Percentiles rank a stretch among this genome's conserved stretches.
phyloP scores from a whole-genome alignment of 2,797 vertebrate species.

The Channallabes apus region DNA sequence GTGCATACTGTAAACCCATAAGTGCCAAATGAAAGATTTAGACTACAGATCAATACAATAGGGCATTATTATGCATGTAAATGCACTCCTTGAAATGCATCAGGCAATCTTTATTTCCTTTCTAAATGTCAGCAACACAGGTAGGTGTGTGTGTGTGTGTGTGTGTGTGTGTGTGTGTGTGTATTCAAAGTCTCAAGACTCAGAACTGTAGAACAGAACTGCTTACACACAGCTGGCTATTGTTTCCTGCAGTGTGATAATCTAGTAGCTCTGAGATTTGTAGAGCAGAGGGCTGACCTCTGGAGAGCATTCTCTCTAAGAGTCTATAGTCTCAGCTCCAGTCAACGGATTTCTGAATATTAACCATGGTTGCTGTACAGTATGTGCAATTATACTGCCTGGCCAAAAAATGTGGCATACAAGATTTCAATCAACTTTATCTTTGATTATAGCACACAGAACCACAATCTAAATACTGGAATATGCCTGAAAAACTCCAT shows the following conservation, averaged over 20 bases:
- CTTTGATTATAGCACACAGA: no score
- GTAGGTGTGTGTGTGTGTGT: not conserved
- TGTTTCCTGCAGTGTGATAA: conserved; percentile 3
- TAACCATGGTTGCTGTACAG: not conserved
- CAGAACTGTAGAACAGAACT: not conserved
- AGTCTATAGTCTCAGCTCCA: not conserved
- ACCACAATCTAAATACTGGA: no score
- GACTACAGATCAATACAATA: not conserved
- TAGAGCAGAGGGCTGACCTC: not conserved
- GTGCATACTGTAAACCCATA: not conserved
- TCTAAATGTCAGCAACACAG: not conserved
- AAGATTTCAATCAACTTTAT: no score
- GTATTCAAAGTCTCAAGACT: not conserved
- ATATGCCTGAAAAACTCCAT: no score
- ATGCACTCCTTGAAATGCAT: not conserved
- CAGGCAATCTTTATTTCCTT: not conserved
- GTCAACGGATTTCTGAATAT: not conserved
- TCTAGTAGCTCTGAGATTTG: conserved; percentile 16
- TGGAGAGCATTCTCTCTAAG: not conserved
- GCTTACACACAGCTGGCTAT: not conserved
- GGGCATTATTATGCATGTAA: conserved; percentile 2
- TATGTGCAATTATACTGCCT: not conserved
- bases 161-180: not conserved
- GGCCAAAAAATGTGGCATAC: no score
- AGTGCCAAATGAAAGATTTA: not conserved